A percentile compares a stretch with the other conserved stretches of the same genome.
Evolutionary conservation across 2,113 vertebrate species (phyloP).

Genomic region (Gambusia holbrooki): DNA sequence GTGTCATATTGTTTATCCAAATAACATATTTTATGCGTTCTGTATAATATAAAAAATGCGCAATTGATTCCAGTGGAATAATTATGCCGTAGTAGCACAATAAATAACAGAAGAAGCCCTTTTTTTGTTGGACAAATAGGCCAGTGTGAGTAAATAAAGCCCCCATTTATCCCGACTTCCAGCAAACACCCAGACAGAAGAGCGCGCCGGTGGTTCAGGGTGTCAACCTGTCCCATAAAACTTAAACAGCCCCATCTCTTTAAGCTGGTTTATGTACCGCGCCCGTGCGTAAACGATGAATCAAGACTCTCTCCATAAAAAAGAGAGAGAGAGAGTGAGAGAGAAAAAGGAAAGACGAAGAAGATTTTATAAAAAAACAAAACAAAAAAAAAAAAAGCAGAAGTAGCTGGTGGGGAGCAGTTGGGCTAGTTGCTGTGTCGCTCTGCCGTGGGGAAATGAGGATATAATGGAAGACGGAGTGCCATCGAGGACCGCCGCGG

Average conservation of each 20-base stretch:
- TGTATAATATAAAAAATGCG: constrained; percentile 2
- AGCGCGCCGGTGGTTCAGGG: constrained; percentile 19
- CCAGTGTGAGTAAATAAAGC: constrained; percentile 60
- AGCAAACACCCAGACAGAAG: constrained; percentile 30
- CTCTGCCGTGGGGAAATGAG: constrained; percentile 75
- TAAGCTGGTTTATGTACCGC: constrained; percentile 37
- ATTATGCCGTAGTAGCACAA: background rate
- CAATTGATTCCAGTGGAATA: background rate
- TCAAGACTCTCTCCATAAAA: constrained; percentile 50
- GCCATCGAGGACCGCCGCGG: constrained; percentile 70
- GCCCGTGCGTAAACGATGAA: constrained; percentile 62
- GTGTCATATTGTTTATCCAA: background rate
- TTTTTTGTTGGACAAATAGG: constrained; percentile 25
- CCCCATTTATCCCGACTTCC: constrained; percentile 40
- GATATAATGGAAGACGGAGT: constrained; percentile 80
- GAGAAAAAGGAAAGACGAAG: background rate
- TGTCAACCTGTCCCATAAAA: constrained; percentile 53
- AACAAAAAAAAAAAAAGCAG: background rate
- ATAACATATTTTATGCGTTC: background rate
- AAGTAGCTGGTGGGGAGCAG: constrained; percentile 48
- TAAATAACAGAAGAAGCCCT: background rate
- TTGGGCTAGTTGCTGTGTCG: constrained; percentile 70
- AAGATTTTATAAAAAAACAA: background rate
- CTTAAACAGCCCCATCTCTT: constrained; percentile 43
- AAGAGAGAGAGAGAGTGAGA: background rate